Evolutionary conservation across 2,113 vertebrate species (phyloP), one percentile per base, ranked within the genome.

Genomic region (Canis aureus): DNA sequence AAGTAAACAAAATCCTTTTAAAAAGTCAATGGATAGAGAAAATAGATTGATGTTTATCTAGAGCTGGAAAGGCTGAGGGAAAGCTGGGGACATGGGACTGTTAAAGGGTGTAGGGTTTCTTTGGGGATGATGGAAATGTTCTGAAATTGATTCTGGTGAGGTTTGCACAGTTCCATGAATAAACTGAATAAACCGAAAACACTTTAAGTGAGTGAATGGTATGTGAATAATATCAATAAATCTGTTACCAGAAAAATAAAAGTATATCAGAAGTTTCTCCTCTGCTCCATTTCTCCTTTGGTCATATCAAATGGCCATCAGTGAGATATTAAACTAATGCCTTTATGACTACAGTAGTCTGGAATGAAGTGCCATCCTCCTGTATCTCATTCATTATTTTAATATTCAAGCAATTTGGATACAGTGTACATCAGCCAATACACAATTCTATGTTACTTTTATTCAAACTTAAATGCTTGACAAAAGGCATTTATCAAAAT

Each of bases 391-490:
- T 59, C 29, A 55, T 79, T 89, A 89, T 94, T 92, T 89, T 29
- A 94, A 94, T 94, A 93, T 22, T 90, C 43, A 93, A 60, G 64
- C 55, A 85, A 91, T 19, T 57, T 88, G 29, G 71, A 69, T 66
- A 27, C 25, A 60, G 20, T 87, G 12, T 51, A 79, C 74, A 69
- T 22, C 43, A 20, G 11, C n/a, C 60, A 93, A 60, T 19, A 67
- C 38, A 62, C 69, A 80, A 96, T 94, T 91, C n/a, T 74, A 67
- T 74, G 11, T 86, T 93, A 69, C 76, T 94, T 90, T 89, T 79
- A 87, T 80, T 96, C 73, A 73, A 94, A 89, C 53, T 12, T 27
- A 95, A 95, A 87, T 32, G 89, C 49, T 43, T 87, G 89, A 92
- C 29, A 84, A 73, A 95, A 78, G 53, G 13, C 78, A 71, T 94